Percentiles rank a stretch among this genome's conserved stretches.
These are phyloP conservation scores for Leptonema lineaticorne DNA, from an alignment of 1,140 invertebrate species.

Conservation along the genomic window DNA sequence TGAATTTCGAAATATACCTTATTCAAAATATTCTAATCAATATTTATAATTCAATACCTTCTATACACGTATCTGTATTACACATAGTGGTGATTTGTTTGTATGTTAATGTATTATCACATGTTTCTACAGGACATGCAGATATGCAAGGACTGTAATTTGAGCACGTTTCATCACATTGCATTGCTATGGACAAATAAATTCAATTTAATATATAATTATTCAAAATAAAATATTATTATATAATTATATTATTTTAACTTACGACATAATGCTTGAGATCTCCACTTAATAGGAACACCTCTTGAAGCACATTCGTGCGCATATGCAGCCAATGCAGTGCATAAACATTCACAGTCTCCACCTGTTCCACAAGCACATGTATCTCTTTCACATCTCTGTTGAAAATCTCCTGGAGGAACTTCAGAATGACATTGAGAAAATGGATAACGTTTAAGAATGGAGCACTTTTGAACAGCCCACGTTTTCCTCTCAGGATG, in stretches of 20 bases:
- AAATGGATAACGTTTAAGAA: conserved; percentile 74
- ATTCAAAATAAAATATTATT: background rate
- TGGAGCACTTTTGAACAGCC: conserved; percentile 72
- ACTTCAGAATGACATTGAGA: conserved; percentile 78
- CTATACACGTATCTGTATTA: conserved; percentile 72
- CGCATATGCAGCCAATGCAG: conserved; percentile 82
- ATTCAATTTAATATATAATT: conserved; percentile 38
- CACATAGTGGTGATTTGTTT: conserved; percentile 62
- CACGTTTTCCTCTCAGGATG: conserved; percentile 76
- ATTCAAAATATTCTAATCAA: background rate
- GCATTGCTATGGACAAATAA: no score
- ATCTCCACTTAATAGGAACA: conserved; percentile 76
- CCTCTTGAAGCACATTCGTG: conserved; percentile 74
- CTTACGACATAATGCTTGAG: conserved; percentile 80
- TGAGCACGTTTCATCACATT: conserved; percentile 78
- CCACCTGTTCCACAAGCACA: conserved; percentile 87
- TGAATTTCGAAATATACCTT: background rate
- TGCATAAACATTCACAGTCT: conserved; percentile 88
- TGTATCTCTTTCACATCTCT: conserved; percentile 76
- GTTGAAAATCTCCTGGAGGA: conserved; percentile 64
- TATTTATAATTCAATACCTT: conserved; percentile 55
- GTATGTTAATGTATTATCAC: conserved; percentile 74
- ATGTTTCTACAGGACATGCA: conserved; percentile 79
- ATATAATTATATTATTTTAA: conserved; percentile 35
- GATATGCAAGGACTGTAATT: conserved; percentile 79